These are phyloP conservation scores for Desoria tigrina DNA, from an alignment of 2,888 invertebrate species.

Conservation along the genomic window DNA sequence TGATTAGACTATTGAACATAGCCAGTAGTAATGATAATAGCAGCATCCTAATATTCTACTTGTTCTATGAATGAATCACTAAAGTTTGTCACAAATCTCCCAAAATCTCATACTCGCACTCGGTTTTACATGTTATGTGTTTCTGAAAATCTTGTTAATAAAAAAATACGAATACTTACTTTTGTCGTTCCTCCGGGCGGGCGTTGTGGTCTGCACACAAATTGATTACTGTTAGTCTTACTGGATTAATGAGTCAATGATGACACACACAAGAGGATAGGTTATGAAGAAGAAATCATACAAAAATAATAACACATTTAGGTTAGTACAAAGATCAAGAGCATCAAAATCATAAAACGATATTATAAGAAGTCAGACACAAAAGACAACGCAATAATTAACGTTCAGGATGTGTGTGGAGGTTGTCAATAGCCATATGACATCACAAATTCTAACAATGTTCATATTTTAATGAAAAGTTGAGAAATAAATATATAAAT, in stretches of 20 bases:
- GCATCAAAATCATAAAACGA: constrained; percentile 1
- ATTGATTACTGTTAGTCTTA: constrained; percentile 53
- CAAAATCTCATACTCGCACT: too few relatives aligned
- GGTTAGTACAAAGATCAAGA: constrained; percentile 21
- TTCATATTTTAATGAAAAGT: not conserved
- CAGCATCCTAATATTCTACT: too few relatives aligned
- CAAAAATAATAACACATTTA: constrained; percentile 32
- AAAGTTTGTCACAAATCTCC: too few relatives aligned
- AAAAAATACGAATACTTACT: constrained; percentile 66
- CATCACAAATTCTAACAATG: too few relatives aligned
- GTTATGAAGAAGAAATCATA: constrained; percentile 13
- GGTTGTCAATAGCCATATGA: not conserved
- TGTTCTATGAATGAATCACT: too few relatives aligned
- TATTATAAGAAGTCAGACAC: not conserved
- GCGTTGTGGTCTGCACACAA: constrained; percentile 53
- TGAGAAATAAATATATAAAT: not conserved
- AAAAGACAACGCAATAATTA: not conserved
- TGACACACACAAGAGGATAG: constrained; percentile 17
- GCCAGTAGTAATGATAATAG: too few relatives aligned
- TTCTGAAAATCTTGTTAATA: constrained; percentile 11
- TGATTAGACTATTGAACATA: too few relatives aligned
- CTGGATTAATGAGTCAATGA: constrained; percentile 35
- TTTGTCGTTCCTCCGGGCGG: constrained; percentile 75
- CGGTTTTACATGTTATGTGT: too few relatives aligned
- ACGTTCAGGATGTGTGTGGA: not conserved